phyloP scores from a whole-genome alignment of 2,113 vertebrate genomes.

The Cottus gobio region DNA sequence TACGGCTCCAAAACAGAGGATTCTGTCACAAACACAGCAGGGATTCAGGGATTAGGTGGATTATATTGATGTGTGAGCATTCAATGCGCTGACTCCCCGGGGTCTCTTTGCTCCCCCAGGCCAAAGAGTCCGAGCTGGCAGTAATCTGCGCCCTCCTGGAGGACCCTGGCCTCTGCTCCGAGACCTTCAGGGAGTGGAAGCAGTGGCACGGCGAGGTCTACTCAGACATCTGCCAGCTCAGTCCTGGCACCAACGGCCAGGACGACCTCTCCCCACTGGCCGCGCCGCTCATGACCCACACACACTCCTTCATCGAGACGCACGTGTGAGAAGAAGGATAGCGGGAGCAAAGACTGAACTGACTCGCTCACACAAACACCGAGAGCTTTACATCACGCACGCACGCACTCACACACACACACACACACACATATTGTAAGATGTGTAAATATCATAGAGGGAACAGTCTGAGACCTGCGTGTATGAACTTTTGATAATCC shows the following conservation, averaged over 20 bases:
- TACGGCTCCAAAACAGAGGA: slow-evolving; percentile 57
- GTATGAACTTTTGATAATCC: slow-evolving; percentile 88
- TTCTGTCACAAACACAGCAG: neutral
- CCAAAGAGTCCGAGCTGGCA: slow-evolving; percentile 89
- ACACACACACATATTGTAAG: slow-evolving; percentile 78
- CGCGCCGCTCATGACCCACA: slow-evolving; percentile 88
- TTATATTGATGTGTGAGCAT: neutral
- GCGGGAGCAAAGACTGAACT: slow-evolving; percentile 51
- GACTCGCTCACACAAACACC: slow-evolving; percentile 42
- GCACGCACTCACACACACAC: slow-evolving; percentile 40
- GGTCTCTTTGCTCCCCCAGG: slow-evolving; percentile 72
- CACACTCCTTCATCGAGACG: slow-evolving; percentile 93
- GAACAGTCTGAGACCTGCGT: slow-evolving; percentile 79
- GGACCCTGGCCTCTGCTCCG: slow-evolving; percentile 88
- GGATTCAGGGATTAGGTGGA: neutral
- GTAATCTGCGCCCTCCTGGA: slow-evolving; percentile 89
- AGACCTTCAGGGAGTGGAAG: slow-evolving; percentile 93
- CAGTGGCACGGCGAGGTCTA: slow-evolving; percentile 92
- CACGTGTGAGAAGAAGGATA: slow-evolving; percentile 85
- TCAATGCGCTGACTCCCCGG: slow-evolving; percentile 5
- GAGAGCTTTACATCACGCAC: slow-evolving; percentile 51
- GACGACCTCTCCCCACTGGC: slow-evolving; percentile 85
- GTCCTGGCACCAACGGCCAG: slow-evolving; percentile 85
- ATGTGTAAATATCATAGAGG: slow-evolving; percentile 86
- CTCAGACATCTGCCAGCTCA: slow-evolving; percentile 90